These are phyloP conservation scores for Tetrax tetrax DNA, from an alignment of 2,113 vertebrate genomes.

Conservation along the genomic window DNA sequence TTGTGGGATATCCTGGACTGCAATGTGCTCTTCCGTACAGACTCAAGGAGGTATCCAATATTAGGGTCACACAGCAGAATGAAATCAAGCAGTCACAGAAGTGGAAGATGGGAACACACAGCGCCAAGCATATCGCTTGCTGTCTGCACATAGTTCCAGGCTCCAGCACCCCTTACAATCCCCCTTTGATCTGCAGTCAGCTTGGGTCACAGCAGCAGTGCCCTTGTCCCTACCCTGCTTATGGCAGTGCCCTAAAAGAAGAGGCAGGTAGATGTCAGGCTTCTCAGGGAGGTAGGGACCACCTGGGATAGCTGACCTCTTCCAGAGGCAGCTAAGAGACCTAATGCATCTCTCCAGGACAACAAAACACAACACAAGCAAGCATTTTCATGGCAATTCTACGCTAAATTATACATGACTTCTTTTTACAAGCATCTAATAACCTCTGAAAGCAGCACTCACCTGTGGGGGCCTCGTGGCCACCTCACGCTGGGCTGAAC, in stretches of 20 bases:
- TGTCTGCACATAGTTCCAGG: neutral
- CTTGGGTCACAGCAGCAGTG: neutral
- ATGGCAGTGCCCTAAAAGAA: neutral
- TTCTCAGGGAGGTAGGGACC: neutral
- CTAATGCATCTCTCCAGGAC: neutral
- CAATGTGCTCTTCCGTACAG: neutral
- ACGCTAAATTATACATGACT: fast-evolving
- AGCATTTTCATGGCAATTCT: neutral
- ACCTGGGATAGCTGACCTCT: neutral
- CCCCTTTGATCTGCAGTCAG: neutral
- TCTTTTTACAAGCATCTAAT: neutral
- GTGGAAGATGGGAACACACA: neutral
- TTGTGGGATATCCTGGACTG: neutral
- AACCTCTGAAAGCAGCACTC: neutral
- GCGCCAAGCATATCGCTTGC: neutral
- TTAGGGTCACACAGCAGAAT: neutral
- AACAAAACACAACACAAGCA: neutral
- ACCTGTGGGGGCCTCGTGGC: neutral
- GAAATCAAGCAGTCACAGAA: neutral
- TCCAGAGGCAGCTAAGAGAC: neutral
- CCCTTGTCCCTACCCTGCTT: neutral
- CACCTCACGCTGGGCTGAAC: neutral
- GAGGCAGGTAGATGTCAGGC: neutral
- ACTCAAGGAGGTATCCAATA: neutral
- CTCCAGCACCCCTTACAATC: neutral